phyloP scores from a whole-genome alignment of 2,113 vertebrate species.

The Bubo blakistoni region DNA sequence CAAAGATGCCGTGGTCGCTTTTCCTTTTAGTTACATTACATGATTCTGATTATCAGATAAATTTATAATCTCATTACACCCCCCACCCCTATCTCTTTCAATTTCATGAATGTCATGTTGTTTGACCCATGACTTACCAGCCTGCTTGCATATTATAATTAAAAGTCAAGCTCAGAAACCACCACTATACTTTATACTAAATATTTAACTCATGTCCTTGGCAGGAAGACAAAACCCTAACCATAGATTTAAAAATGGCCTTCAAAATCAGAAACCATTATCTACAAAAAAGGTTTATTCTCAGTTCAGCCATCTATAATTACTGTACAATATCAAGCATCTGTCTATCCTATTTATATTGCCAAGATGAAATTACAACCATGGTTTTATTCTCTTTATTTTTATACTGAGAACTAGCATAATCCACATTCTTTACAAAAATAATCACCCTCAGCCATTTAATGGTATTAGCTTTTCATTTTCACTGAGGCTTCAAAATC shows the following conservation, averaged over 20 bases:
- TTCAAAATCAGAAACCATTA: conserved; percentile 67
- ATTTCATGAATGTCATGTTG: conserved; percentile 42
- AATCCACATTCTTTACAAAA: conserved; percentile 51
- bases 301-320: conserved; percentile 61
- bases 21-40: background rate
- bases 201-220: conserved; percentile 65
- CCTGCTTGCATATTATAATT: conserved; percentile 46
- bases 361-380: conserved; percentile 70
- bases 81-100: background rate
- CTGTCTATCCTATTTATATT: conserved; percentile 72
- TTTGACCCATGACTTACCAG: conserved; percentile 45
- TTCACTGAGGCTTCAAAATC: conserved; percentile 1
- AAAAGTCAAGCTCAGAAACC: conserved; percentile 53
- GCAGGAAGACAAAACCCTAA: conserved; percentile 46
- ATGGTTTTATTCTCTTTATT: conserved; percentile 62
- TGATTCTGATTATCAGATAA: background rate
- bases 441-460: conserved; percentile 38
- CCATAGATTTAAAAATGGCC: conserved; percentile 36
- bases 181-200: conserved; percentile 40
- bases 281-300: conserved; percentile 66
- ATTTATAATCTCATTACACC: conserved; percentile 34
- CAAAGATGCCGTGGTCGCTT: background rate
- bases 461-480: conserved; percentile 38
- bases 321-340: conserved; percentile 66
- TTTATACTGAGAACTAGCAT: conserved; percentile 46